Evolutionary conservation across 2,797 vertebrate genomes (phyloP).

Genomic region (Cygnus olor): DNA sequence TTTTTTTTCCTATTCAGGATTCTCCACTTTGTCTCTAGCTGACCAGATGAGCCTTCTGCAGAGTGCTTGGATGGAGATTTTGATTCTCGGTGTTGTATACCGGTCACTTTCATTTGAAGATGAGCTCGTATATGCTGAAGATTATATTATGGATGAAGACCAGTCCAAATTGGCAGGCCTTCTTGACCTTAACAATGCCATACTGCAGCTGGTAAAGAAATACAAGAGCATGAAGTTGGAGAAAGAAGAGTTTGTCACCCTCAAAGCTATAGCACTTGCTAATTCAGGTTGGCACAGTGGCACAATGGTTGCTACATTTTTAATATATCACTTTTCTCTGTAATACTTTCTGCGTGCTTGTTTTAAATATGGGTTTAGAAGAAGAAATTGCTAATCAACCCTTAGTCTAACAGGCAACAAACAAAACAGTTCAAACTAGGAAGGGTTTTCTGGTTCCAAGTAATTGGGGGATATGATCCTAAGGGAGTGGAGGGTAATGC

Average conservation of each 20-base stretch:
- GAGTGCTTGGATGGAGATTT: conserved; percentile 99
- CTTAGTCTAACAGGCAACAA: conserved; percentile 26
- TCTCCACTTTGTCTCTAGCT: conserved; percentile 97
- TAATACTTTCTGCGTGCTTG: conserved; percentile 11
- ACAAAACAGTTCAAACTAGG: background rate
- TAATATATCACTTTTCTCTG: background rate
- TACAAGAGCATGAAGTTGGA: conserved; percentile 98
- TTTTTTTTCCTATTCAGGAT: conserved; percentile 82
- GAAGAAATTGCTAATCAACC: conserved; percentile 19
- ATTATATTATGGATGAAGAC: conserved; percentile 99
- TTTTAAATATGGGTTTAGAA: conserved; percentile 25
- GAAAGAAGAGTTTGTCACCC: conserved; percentile 98
- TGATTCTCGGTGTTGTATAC: conserved; percentile 97
- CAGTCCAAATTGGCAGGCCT: conserved; percentile 97
- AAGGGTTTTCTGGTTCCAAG: background rate
- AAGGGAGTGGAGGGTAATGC: background rate
- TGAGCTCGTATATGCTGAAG: conserved; percentile 98
- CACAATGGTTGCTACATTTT: conserved; percentile 59
- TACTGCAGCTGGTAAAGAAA: conserved; percentile 98
- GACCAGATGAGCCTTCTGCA: conserved; percentile 99
- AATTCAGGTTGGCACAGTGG: conserved; percentile 92
- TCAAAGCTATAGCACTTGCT: conserved; percentile 98
- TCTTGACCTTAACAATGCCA: conserved; percentile 97
- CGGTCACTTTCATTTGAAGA: conserved; percentile 98
- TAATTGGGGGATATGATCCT: background rate